Percentiles rank a stretch among this genome's conserved stretches.
Conservation (phyloP, 1,140 invertebrate genomes). For the Diprion similis region DNA sequence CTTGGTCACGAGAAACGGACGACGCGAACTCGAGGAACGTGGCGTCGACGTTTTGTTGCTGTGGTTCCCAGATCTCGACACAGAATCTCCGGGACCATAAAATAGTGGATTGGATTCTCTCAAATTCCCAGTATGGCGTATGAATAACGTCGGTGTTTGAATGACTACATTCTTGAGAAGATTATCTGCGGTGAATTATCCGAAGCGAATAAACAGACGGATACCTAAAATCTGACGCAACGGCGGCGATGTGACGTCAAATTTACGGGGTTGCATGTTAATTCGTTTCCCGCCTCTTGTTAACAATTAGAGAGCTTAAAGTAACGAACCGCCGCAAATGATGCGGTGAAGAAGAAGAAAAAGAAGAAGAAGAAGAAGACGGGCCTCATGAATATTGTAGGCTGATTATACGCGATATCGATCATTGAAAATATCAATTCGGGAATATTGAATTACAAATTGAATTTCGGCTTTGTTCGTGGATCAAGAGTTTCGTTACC, state of each 20-base stretch:
- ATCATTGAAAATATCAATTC: slow-evolving; percentile 10
- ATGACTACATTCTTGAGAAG: background rate
- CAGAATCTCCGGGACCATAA: background rate
- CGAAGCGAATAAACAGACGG: background rate
- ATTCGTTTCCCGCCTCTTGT: background rate
- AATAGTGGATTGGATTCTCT: background rate
- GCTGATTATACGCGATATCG: background rate
- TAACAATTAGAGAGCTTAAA: background rate
- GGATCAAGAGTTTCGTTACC: background rate
- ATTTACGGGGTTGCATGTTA: background rate
- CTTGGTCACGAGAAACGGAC: slow-evolving; percentile 25
- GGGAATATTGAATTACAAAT: slow-evolving; percentile 16
- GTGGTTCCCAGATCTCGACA: slow-evolving; percentile 25
- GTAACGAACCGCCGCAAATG: too few species aligned
- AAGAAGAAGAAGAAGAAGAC: too few species aligned
- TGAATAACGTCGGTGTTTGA: background rate
- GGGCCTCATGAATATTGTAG: slow-evolving; percentile 12
- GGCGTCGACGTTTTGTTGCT: slow-evolving; percentile 21
- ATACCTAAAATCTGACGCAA: too few species aligned
- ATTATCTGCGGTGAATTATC: background rate
- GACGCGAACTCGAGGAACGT: slow-evolving; percentile 26
- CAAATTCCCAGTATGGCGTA: background rate
- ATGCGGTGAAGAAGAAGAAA: too few species aligned
- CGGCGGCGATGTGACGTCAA: too few species aligned
- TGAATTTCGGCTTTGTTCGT: background rate